Evolutionary conservation across 1,140 invertebrate genomes (phyloP).

Genomic region (Mya arenaria): DNA sequence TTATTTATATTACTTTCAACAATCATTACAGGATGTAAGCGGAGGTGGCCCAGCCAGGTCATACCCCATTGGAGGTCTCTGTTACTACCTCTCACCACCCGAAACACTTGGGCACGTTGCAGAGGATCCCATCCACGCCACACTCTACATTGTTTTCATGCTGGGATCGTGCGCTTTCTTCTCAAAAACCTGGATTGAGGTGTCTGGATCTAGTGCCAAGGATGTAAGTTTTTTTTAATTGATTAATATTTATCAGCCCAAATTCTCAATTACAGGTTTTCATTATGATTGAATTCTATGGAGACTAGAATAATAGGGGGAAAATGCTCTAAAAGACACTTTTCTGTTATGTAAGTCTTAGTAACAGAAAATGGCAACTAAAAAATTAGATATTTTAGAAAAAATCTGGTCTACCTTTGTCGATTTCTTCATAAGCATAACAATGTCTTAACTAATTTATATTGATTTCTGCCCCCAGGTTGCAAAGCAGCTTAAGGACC

Average conservation of each 20-base stretch:
- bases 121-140: slow-evolving; percentile 97
- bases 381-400: too few relatives aligned
- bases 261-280: too few relatives aligned
- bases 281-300: too few relatives aligned
- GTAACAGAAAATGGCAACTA: too few relatives aligned
- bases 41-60: slow-evolving; percentile 97
- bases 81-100: slow-evolving; percentile 99
- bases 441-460: too few relatives aligned
- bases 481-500: slow-evolving; percentile 99
- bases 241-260: too few relatives aligned
- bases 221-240: too few relatives aligned
- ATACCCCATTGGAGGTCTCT: slow-evolving; percentile 96
- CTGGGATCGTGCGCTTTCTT: slow-evolving; percentile 99
- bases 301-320: too few relatives aligned
- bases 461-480: slow-evolving; percentile 86
- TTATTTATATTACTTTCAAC: not conserved
- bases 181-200: slow-evolving; percentile 99
- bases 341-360: too few relatives aligned
- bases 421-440: too few relatives aligned
- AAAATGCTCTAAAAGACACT: too few relatives aligned
- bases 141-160: slow-evolving; percentile 99
- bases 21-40: slow-evolving; percentile 88
- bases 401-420: too few relatives aligned
- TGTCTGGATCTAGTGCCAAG: slow-evolving; percentile 99
- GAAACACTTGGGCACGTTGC: slow-evolving; percentile 97